Conservation (phyloP, 2,797 vertebrate genomes). For the Alectoris magna region DNA sequence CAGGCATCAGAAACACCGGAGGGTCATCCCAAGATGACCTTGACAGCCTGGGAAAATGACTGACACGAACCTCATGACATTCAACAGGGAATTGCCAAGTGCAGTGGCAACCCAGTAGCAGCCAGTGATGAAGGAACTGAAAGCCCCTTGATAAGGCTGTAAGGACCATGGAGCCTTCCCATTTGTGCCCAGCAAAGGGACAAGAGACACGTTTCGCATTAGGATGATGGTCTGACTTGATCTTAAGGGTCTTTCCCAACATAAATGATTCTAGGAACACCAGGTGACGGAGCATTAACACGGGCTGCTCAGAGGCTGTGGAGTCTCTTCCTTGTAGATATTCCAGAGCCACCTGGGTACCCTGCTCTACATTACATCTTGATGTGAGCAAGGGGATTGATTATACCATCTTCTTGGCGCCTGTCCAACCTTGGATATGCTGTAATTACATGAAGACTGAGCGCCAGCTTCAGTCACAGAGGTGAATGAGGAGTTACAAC, state of each 20-base stretch:
- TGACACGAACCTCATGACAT: background rate
- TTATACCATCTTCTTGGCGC: background rate
- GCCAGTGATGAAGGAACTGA: background rate
- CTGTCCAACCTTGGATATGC: background rate
- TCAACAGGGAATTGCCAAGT: background rate
- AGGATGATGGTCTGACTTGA: no score
- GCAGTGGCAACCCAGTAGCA: background rate
- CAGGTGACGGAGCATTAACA: background rate
- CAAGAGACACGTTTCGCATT: background rate
- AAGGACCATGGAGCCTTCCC: background rate
- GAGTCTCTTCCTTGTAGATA: background rate
- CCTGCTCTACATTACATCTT: background rate
- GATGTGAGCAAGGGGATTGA: background rate
- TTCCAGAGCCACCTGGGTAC: background rate
- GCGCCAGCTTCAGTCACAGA: background rate
- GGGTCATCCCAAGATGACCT: background rate
- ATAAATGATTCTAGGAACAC: background rate
- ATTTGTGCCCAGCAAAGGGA: background rate
- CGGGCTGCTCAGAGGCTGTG: background rate
- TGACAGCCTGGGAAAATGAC: accelerated
- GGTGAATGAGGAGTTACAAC: background rate
- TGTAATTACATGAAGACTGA: background rate
- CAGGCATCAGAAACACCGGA: background rate
- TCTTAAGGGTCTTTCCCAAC: no score
- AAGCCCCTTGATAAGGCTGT: background rate